These are phyloP conservation scores for Ferdinandea cuprea DNA, from an alignment of 2,888 invertebrate species.

Conservation along the genomic window DNA sequence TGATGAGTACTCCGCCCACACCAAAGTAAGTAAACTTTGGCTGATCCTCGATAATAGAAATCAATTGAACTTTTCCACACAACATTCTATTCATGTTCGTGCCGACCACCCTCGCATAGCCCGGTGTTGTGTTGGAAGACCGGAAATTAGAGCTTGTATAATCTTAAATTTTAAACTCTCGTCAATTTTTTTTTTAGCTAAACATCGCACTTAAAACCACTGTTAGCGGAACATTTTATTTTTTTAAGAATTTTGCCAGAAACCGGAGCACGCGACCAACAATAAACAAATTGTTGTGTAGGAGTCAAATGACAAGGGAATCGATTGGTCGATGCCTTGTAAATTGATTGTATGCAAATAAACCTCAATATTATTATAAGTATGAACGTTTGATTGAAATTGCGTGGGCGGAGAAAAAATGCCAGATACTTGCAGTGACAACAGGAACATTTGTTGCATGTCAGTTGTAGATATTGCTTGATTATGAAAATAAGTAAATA, in stretches of 20 bases:
- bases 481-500: conserved; percentile 22
- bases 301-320: conserved; percentile 9
- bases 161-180: conserved; percentile 32
- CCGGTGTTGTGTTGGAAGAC: conserved; percentile 29
- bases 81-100: neutral
- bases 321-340: conserved; percentile 31
- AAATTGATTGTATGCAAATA: conserved; percentile 53
- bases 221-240: neutral
- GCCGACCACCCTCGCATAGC: conserved; percentile 47
- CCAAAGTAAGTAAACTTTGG: conserved; percentile 13
- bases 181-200: conserved; percentile 18
- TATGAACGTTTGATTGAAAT: conserved; percentile 31
- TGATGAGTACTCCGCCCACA: conserved; percentile 37
- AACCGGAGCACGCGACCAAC: conserved; percentile 26
- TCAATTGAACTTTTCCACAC: conserved; percentile 6
- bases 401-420: conserved; percentile 58
- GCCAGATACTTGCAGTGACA: conserved; percentile 36
- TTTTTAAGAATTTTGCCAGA: conserved; percentile 12
- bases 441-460: conserved; percentile 39
- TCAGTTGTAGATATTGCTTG: conserved; percentile 1
- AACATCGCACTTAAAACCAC: conserved; percentile 40
- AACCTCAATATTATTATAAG: conserved; percentile 35
- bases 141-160: conserved; percentile 47
- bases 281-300: conserved; percentile 46
- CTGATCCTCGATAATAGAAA: conserved; percentile 42